Conservation (phyloP, 2,113 vertebrate genomes). For the Nerophis ophidion region DNA sequence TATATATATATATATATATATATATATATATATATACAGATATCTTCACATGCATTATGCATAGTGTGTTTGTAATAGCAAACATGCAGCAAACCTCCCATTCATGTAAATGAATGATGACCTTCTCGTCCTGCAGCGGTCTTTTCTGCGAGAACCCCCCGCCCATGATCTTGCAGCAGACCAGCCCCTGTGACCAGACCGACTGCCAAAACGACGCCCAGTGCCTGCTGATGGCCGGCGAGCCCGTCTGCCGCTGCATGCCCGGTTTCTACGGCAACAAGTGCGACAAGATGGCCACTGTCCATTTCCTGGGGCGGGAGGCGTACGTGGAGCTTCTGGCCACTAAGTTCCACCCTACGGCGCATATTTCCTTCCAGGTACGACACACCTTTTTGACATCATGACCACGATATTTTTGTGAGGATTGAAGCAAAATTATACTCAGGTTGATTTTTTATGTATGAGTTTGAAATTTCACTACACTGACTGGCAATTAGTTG, state of each 20-base stretch:
- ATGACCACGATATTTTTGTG: no score
- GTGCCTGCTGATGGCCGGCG: slow-evolving; percentile 83
- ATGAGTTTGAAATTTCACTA: no score
- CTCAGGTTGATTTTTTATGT: no score
- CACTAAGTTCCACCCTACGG: slow-evolving; percentile 80
- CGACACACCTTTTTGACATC: no score
- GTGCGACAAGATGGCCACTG: slow-evolving; percentile 90
- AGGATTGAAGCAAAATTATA: no score
- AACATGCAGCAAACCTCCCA: no score
- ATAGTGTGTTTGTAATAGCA: no score
- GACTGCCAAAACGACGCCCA: slow-evolving; percentile 92
- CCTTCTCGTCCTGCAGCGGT: slow-evolving; percentile 71
- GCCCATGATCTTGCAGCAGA: slow-evolving; percentile 96
- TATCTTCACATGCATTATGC: no score
- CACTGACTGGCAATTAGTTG: no score
- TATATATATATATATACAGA: no score
- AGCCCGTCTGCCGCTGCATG: slow-evolving; percentile 90
- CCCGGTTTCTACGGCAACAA: slow-evolving; percentile 86
- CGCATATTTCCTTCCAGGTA: slow-evolving; percentile 97
- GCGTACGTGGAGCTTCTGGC: slow-evolving; percentile 85
- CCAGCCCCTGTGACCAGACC: slow-evolving; percentile 91
- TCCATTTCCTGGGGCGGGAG: slow-evolving; percentile 92
- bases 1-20: no score
- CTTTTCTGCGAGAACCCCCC: slow-evolving; percentile 91
- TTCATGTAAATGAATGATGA: slow-evolving; percentile 16